Percentiles rank a stretch among this genome's conserved stretches.
Evolutionary conservation across 2,888 invertebrate genomes (phyloP).

Genomic region (Dorcus hopei): DNA sequence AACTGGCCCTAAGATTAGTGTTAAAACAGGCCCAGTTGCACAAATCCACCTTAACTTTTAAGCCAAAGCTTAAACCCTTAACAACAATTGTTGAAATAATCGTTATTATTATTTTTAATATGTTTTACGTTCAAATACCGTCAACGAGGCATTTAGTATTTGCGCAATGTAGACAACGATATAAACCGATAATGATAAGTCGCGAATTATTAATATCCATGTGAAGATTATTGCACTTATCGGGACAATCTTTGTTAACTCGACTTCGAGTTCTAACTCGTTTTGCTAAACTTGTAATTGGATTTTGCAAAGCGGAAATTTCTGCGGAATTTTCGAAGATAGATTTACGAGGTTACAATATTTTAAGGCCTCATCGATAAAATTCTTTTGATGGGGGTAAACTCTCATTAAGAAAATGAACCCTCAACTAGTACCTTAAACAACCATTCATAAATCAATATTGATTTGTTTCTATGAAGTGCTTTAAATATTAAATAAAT

Average conservation of each 20-base stretch:
- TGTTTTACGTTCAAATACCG: too few species aligned
- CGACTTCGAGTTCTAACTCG: conserved; percentile 21
- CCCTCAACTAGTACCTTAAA: too few species aligned
- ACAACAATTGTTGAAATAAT: too few species aligned
- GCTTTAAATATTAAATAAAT: too few species aligned
- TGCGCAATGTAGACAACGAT: neutral
- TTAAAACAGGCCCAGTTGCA: too few species aligned
- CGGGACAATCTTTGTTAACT: conserved; percentile 29
- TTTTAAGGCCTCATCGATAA: conserved; percentile 5
- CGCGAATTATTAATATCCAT: conserved; percentile 30
- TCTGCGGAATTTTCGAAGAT: conserved; percentile 23
- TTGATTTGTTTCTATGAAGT: too few species aligned
- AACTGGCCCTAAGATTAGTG: too few species aligned
- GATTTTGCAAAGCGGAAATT: conserved; percentile 27
- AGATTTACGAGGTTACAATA: conserved; percentile 13
- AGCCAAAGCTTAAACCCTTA: too few species aligned
- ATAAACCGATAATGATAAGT: conserved; percentile 28
- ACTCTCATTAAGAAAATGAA: too few species aligned
- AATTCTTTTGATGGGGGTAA: neutral
- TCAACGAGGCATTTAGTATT: neutral
- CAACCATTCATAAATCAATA: too few species aligned
- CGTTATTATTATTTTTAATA: too few species aligned
- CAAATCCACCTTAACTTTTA: too few species aligned
- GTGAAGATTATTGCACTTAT: conserved; percentile 28
- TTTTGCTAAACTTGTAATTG: conserved; percentile 29